Evolutionary conservation across 1,140 invertebrate genomes (phyloP).

Genomic region (Pollicipes pollicipes): DNA sequence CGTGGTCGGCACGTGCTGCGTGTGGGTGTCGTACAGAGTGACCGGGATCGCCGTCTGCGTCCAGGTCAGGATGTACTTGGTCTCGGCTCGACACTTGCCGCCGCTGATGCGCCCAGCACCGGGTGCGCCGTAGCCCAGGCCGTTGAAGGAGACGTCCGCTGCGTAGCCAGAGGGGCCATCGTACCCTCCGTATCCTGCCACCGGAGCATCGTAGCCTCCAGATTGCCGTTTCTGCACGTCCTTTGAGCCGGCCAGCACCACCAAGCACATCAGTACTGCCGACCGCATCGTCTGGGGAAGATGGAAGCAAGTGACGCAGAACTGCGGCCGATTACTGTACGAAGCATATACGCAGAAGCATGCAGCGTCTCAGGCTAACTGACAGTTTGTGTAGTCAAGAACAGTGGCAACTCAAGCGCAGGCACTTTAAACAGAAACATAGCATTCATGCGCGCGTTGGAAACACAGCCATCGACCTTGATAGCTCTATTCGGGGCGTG

Average conservation of each 20-base stretch:
- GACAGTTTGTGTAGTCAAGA: too few relatives aligned
- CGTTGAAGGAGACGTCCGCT: neutral
- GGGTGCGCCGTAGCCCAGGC: slow-evolving; percentile 21
- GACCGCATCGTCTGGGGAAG: neutral
- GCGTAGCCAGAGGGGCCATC: too few relatives aligned
- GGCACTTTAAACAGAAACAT: too few relatives aligned
- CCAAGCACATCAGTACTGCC: neutral
- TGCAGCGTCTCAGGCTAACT: too few relatives aligned
- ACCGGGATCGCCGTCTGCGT: neutral
- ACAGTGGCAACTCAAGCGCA: too few relatives aligned
- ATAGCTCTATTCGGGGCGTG: too few relatives aligned
- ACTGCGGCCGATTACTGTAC: too few relatives aligned
- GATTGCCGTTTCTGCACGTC: neutral
- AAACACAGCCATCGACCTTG: too few relatives aligned
- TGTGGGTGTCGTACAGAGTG: neutral
- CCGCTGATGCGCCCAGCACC: slow-evolving; percentile 17
- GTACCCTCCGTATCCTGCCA: too few relatives aligned
- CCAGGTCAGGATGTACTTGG: neutral
- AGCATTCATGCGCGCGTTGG: too few relatives aligned
- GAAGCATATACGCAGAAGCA: too few relatives aligned
- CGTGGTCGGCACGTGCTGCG: slow-evolving; percentile 17
- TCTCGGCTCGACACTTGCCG: slow-evolving; percentile 9
- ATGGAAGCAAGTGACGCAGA: neutral
- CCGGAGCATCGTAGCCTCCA: neutral
- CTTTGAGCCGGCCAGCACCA: neutral